Conservation (phyloP, 2,797 vertebrate species). For the Clamator glandarius region DNA sequence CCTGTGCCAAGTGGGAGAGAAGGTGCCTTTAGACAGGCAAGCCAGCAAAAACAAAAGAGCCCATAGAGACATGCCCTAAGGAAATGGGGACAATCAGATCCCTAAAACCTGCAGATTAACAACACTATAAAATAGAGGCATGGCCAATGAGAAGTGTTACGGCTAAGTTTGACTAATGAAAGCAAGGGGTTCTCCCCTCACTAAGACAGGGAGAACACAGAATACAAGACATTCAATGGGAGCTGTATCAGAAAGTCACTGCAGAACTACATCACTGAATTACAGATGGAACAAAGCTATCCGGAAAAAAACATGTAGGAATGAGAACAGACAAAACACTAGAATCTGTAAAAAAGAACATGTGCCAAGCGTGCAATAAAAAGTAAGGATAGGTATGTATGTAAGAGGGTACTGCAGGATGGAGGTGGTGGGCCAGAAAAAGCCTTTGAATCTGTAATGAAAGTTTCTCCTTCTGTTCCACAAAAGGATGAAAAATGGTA, state of each 20-base stretch:
- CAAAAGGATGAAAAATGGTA: neutral
- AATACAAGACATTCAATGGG: neutral
- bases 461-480: neutral
- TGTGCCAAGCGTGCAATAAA: neutral
- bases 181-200: neutral
- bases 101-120: neutral
- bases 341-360: neutral
- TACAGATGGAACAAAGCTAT: neutral
- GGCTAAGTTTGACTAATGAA: neutral
- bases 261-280: neutral
- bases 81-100: neutral
- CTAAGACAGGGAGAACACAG: neutral
- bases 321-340: neutral
- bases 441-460: neutral
- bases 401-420: neutral
- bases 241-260: neutral
- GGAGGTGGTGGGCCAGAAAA: neutral
- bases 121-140: neutral
- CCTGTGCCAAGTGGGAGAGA: constrained; percentile 7
- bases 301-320: neutral
- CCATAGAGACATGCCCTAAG: neutral
- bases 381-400: neutral
- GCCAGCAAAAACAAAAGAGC: neutral
- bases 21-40: neutral
- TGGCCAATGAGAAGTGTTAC: neutral